Conservation (phyloP, 2,888 invertebrate species). For the Drosophila pseudotakahashii region DNA sequence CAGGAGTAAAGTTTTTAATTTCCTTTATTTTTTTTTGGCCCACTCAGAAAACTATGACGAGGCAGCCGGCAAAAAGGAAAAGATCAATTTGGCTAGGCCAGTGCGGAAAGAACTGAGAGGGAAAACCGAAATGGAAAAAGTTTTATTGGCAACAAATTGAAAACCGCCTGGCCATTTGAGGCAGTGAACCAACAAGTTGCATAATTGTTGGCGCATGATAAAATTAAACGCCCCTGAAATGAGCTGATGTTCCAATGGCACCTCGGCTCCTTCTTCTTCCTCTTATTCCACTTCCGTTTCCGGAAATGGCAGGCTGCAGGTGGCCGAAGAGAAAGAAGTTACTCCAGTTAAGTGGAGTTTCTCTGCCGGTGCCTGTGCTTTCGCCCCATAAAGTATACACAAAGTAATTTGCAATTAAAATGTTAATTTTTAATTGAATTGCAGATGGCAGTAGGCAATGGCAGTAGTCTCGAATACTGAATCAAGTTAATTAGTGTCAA, state of each 20-base stretch:
- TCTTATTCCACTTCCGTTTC: neutral
- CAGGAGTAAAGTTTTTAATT: slow-evolving; percentile 16
- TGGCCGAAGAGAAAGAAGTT: slow-evolving; percentile 29
- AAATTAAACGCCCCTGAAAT: slow-evolving; percentile 76
- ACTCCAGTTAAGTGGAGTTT: slow-evolving; percentile 53
- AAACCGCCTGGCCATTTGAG: slow-evolving; percentile 46
- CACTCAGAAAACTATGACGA: slow-evolving; percentile 41
- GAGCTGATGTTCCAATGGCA: slow-evolving; percentile 31
- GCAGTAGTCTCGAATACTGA: slow-evolving; percentile 49
- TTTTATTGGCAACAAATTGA: slow-evolving; percentile 74
- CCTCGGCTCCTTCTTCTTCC: neutral
- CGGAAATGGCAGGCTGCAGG: slow-evolving; percentile 15
- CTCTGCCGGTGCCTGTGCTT: slow-evolving; percentile 16
- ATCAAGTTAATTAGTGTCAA: slow-evolving; percentile 63
- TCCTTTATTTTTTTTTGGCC: slow-evolving; percentile 27
- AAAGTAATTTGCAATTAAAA: slow-evolving; percentile 80
- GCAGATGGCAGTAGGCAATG: slow-evolving; percentile 43
- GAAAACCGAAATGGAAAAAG: slow-evolving; percentile 68
- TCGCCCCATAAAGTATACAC: slow-evolving; percentile 52
- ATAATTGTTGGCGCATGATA: slow-evolving; percentile 79
- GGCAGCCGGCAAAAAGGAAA: slow-evolving; percentile 28
- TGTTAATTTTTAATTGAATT: slow-evolving; percentile 82
- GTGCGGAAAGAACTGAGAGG: slow-evolving; percentile 31
- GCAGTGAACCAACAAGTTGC: slow-evolving; percentile 74
- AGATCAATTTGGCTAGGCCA: slow-evolving; percentile 26